Evolutionary conservation across 2,113 vertebrate species (phyloP), one percentile per base, ranked within the genome.

Genomic region (Crocuta crocuta): DNA sequence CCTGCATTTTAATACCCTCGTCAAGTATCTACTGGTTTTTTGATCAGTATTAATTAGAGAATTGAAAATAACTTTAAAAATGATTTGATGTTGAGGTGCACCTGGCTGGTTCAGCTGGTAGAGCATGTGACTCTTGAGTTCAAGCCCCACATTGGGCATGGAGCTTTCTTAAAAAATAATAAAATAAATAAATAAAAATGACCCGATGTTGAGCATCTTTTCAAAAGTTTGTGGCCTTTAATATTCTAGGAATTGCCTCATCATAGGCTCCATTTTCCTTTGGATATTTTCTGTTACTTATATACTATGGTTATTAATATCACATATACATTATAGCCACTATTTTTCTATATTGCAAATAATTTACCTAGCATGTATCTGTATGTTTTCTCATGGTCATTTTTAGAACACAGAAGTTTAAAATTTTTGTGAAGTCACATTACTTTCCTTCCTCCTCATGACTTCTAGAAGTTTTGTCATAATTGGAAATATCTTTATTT

Each of bases 331-430:
- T 91, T 58, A 35, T 65, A 74, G 16, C 26, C 71, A 5, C 61
- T 83, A 74, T 45, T 97, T 33, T 94, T 68, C 45, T 35, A 43
- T 73, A 53, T 95, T 79, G 7, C 23, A 97, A 71, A 81, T 63
- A 71, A 71, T 45, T 39, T 95, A 68, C 28, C 78, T 61, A 85
- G 13, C 33, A 66, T 92, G 5, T 81, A 91, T 35, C 28, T 87
- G 31, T 79, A 84, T 83, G 35, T 33, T 96, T 89, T 48, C 45
- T 85, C 65, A 55, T 78, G 13, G 48, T 81, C n/a, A 74, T 66
- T 81, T 97, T 80, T 66, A 95, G 33, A 94, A 90, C 87, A 83
- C 19, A 80, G 65, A 88, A 58, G 48, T 74, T 95, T 68, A 90
- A 87, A 70, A 33, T 48, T 88, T 92, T 74, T 87, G 1, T 81